Evolutionary conservation across 2,797 vertebrate species (phyloP).

Genomic region (Streptopelia turtur): DNA sequence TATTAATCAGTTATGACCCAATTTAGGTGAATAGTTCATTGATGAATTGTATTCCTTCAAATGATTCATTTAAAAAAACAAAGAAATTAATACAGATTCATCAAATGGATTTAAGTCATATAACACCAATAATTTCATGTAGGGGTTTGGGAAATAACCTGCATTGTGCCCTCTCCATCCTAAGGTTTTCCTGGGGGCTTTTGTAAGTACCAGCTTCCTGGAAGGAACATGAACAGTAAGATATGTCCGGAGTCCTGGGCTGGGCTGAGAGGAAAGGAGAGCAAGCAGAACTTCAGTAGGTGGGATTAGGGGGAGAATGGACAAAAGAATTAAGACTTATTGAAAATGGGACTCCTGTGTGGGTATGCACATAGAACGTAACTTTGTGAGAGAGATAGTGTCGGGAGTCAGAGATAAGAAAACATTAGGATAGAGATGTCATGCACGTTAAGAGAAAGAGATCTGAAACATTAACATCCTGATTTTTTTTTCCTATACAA

Average conservation of each 20-base stretch:
- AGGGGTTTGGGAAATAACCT: not conserved
- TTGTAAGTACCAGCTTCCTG: not conserved
- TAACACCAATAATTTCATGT: not conserved
- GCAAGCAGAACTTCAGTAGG: not conserved
- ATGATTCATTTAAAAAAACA: not conserved
- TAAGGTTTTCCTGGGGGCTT: not conserved
- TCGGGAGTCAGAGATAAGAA: not conserved
- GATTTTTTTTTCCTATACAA: slow-evolving; percentile 44
- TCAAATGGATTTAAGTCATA: not conserved
- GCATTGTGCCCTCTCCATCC: not conserved
- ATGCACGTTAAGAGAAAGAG: not conserved
- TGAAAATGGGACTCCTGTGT: not conserved
- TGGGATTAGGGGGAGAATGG: not conserved
- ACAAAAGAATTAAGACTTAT: not conserved
- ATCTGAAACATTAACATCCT: slow-evolving; percentile 29
- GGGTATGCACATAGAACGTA: not conserved
- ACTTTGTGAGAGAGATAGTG: not conserved
- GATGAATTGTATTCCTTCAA: not conserved
- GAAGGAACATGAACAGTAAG: not conserved
- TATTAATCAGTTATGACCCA: not conserved
- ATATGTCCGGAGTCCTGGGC: not conserved
- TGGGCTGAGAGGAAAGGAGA: not conserved
- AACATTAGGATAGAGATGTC: not conserved
- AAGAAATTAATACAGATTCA: not conserved
- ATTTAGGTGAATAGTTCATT: not conserved